These are phyloP conservation scores for Cirrhinus mrigala DNA, from an alignment of 2,797 vertebrate species.

Conservation along the genomic window DNA sequence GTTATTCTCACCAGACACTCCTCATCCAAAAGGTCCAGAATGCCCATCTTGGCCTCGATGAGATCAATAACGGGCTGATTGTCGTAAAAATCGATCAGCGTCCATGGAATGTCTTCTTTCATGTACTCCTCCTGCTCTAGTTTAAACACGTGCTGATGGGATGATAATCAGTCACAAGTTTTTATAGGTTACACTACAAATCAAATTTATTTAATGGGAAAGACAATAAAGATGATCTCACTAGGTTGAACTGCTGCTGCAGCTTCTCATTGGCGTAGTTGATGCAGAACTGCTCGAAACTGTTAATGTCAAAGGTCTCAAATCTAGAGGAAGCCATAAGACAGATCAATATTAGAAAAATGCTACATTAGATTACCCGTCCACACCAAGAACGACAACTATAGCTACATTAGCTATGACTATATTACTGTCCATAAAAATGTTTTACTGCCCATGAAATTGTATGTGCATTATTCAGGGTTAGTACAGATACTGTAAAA, in stretches of 20 bases:
- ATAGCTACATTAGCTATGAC: neutral
- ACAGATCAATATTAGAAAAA: constrained; percentile 29
- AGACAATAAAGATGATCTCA: neutral
- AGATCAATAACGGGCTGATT: constrained; percentile 96
- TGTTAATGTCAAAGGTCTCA: constrained; percentile 98
- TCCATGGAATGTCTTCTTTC: constrained; percentile 98
- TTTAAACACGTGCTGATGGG: constrained; percentile 94
- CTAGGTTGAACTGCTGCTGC: constrained; percentile 98
- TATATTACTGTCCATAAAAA: too few species aligned
- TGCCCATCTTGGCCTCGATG: constrained; percentile 98
- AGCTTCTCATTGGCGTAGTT: constrained; percentile 99
- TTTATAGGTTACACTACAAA: neutral
- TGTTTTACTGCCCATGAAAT: too few species aligned
- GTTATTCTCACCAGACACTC: constrained; percentile 89
- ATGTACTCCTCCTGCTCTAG: constrained; percentile 99
- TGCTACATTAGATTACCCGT: neutral
- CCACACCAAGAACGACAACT: neutral
- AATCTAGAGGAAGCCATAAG: constrained; percentile 82
- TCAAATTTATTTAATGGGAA: neutral
- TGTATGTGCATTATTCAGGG: too few species aligned
- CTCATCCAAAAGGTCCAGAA: constrained; percentile 95
- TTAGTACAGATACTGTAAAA: too few species aligned
- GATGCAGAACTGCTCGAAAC: constrained; percentile 99
- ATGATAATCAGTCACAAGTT: neutral
- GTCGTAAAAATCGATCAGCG: constrained; percentile 97